Evolutionary conservation across 1,140 invertebrate species (phyloP).

Genomic region (Aphaenogaster floridana): DNA sequence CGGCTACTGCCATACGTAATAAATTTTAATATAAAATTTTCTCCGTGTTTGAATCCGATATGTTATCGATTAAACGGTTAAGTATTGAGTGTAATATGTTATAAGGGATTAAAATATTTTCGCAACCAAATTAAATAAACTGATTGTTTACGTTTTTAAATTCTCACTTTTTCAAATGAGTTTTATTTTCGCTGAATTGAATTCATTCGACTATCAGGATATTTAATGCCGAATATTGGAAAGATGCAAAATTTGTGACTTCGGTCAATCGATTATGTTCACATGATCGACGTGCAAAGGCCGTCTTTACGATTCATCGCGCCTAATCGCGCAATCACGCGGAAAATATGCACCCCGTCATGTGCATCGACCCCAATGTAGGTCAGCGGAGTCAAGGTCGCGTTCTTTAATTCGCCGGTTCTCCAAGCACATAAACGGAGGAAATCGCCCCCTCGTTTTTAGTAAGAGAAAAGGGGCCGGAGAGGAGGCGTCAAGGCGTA

Average conservation of each 20-base stretch:
- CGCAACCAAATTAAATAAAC: not conserved
- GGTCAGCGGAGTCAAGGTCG: conserved; percentile 73
- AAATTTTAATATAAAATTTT: no score
- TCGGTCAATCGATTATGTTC: not conserved
- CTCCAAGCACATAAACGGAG: conserved; percentile 56
- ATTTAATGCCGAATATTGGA: not conserved
- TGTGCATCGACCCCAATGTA: conserved; percentile 68
- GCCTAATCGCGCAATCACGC: conserved; percentile 55
- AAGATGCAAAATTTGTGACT: not conserved
- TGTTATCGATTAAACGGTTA: not conserved
- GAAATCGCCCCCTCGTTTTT: conserved; percentile 59
- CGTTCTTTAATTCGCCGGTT: conserved; percentile 75
- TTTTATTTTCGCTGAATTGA: not conserved
- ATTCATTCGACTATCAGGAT: not conserved
- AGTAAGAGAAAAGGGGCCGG: not conserved
- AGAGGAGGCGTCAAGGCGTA: conserved; percentile 35
- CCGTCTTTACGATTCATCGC: conserved; percentile 2
- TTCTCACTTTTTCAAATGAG: not conserved
- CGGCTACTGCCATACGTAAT: no score
- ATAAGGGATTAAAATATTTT: not conserved
- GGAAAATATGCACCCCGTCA: conserved; percentile 54
- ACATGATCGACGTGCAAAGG: not conserved
- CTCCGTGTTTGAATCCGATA: not conserved
- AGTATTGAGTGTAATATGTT: not conserved
- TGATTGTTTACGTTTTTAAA: not conserved